A percentile compares a stretch with the other conserved stretches of the same genome.
phyloP scores from a whole-genome alignment of 2,888 invertebrate genomes.

The Scrobipalpa costella region DNA sequence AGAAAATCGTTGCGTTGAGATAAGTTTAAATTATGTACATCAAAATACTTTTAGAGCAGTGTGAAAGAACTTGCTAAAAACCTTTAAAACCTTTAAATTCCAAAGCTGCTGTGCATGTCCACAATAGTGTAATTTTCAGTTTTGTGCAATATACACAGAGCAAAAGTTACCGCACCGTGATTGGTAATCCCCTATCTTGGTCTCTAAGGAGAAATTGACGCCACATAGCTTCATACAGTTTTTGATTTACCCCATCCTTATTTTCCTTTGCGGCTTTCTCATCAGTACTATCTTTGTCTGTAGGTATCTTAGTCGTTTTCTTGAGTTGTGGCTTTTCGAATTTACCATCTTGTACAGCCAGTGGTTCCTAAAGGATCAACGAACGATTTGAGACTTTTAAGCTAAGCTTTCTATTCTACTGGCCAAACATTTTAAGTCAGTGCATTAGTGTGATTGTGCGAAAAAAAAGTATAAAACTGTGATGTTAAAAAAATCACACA shows the following conservation, averaged over 20 bases:
- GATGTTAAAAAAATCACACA: constrained; percentile 42
- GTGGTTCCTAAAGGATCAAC: constrained; percentile 71
- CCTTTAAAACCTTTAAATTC: neutral
- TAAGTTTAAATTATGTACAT: neutral
- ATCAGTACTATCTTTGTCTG: constrained; percentile 66
- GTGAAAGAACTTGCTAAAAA: constrained; percentile 2
- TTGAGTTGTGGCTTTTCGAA: constrained; percentile 75
- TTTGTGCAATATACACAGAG: neutral
- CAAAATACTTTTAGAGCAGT: neutral
- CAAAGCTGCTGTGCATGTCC: neutral
- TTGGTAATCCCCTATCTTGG: constrained; percentile 21
- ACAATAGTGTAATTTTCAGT: neutral
- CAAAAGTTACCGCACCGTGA: constrained; percentile 17
- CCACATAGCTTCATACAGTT: constrained; percentile 41
- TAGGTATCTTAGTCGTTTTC: constrained; percentile 70
- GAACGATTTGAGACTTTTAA: constrained; percentile 54
- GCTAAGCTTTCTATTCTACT: constrained; percentile 47
- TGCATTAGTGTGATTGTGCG: constrained; percentile 60
- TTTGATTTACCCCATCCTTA: constrained; percentile 60
- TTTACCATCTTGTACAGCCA: constrained; percentile 72
- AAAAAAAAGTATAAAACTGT: constrained; percentile 38
- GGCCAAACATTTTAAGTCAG: constrained; percentile 45
- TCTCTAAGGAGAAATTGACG: constrained; percentile 46
- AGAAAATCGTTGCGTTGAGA: neutral
- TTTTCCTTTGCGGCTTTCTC: constrained; percentile 49